These are phyloP conservation scores for Typhlichthys subterraneus DNA, from an alignment of 2,797 vertebrate species.

Conservation along the genomic window DNA sequence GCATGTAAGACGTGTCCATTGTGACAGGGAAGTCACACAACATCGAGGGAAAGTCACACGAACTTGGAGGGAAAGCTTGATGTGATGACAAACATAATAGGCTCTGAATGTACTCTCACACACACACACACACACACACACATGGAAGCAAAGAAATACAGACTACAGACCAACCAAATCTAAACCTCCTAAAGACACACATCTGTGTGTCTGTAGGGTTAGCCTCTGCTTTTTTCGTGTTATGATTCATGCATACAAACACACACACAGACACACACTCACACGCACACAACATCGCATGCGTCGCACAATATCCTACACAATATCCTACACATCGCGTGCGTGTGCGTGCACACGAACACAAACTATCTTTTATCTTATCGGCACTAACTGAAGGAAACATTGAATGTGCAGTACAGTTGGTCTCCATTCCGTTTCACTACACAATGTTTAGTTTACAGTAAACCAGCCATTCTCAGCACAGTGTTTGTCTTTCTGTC, in stretches of 20 bases:
- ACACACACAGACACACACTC: neutral
- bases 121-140: neutral
- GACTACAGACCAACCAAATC: too few relatives aligned
- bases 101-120: conserved; percentile 30
- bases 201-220: neutral
- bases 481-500: conserved; percentile 36
- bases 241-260: conserved; percentile 3
- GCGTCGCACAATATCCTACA: too few relatives aligned
- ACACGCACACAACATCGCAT: neutral
- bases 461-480: conserved; percentile 23
- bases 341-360: neutral
- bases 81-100: conserved; percentile 48
- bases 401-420: neutral
- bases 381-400: neutral
- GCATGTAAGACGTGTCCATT: conserved; percentile 12
- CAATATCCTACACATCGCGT: too few relatives aligned
- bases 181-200: neutral
- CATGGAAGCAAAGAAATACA: neutral
- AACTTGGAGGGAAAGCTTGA: conserved; percentile 36
- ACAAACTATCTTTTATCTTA: neutral
- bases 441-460: conserved; percentile 6
- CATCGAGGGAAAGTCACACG: conserved; percentile 32
- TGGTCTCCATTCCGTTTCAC: neutral
- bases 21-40: conserved; percentile 27
- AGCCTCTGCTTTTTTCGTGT: neutral